phyloP scores from a whole-genome alignment of 2,113 vertebrate species.

The Syrrhaptes paradoxus region DNA sequence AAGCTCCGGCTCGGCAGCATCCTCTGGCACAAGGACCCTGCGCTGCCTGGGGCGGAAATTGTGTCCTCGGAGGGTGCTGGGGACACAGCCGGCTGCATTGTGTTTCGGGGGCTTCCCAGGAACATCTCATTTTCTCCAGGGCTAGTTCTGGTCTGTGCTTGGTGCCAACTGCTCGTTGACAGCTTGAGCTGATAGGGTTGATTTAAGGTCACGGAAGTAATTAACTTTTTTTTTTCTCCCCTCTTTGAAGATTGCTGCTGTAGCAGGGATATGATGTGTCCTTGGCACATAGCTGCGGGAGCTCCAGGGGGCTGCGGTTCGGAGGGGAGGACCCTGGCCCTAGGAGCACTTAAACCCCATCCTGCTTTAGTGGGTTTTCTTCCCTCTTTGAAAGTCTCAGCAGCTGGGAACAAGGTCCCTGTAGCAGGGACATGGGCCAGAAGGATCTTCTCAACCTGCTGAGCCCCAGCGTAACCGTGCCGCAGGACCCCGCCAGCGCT shows the following conservation, averaged over 20 bases:
- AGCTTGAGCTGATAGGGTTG: not conserved
- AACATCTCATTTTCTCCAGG: not conserved
- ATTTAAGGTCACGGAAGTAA: slow-evolving; percentile 39
- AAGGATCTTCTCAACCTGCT: not conserved
- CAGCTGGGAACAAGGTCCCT: not conserved
- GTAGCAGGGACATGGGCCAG: not conserved
- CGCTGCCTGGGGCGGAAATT: not conserved
- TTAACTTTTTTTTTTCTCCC: not conserved
- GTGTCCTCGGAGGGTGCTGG: not conserved
- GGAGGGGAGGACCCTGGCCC: not conserved
- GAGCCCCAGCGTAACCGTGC: not conserved
- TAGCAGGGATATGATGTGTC: not conserved
- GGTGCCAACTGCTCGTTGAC: slow-evolving; percentile 3
- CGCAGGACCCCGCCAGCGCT: not conserved
- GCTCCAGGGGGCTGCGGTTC: not conserved
- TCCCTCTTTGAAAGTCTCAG: not conserved
- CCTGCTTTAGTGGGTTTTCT: not conserved
- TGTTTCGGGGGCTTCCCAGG: slow-evolving; percentile 18
- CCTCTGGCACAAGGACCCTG: not conserved
- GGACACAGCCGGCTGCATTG: not conserved
- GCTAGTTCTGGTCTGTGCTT: not conserved
- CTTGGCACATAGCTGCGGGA: not conserved
- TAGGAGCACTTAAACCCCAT: not conserved
- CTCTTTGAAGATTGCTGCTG: not conserved
- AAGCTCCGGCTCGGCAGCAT: not conserved